phyloP scores from a whole-genome alignment of 2,888 invertebrate species.

The Troglohyphantes excavatus region DNA sequence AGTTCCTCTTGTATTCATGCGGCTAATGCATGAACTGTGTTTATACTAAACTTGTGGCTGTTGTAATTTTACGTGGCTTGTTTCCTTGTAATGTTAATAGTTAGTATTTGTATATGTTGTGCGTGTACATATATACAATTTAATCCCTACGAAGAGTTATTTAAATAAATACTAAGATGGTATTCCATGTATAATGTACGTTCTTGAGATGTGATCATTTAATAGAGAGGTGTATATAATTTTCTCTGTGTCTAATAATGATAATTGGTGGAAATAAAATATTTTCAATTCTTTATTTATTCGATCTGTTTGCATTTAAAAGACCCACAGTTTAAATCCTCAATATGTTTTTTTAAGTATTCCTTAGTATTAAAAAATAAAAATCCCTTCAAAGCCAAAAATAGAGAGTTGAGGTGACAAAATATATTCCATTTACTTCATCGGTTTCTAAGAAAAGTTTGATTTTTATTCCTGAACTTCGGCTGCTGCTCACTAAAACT shows the following conservation, averaged over 20 bases:
- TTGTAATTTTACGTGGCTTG: not conserved
- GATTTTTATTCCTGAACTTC: too few species aligned
- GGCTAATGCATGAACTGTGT: too few species aligned
- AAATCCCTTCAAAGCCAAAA: too few species aligned
- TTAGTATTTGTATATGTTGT: not conserved
- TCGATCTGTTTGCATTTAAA: too few species aligned
- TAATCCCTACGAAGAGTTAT: not conserved
- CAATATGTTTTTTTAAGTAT: too few species aligned
- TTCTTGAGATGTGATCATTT: not conserved
- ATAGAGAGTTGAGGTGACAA: too few species aligned
- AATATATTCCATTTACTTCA: too few species aligned
- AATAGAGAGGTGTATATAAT: not conserved
- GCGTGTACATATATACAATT: not conserved
- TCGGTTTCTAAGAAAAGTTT: too few species aligned
- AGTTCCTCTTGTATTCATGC: not conserved
- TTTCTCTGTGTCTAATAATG: not conserved
- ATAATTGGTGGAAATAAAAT: not conserved
- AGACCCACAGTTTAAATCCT: too few species aligned
- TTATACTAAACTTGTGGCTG: not conserved
- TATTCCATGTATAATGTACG: not conserved
- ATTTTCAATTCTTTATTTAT: conserved; percentile 1
- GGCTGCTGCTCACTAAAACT: too few species aligned
- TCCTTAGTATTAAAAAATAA: too few species aligned
- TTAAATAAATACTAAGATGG: not conserved
- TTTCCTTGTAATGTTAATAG: not conserved